Evolutionary conservation across 2,797 vertebrate genomes (phyloP), one percentile per base, ranked within the genome.

Genomic region (Myotis myotis): DNA sequence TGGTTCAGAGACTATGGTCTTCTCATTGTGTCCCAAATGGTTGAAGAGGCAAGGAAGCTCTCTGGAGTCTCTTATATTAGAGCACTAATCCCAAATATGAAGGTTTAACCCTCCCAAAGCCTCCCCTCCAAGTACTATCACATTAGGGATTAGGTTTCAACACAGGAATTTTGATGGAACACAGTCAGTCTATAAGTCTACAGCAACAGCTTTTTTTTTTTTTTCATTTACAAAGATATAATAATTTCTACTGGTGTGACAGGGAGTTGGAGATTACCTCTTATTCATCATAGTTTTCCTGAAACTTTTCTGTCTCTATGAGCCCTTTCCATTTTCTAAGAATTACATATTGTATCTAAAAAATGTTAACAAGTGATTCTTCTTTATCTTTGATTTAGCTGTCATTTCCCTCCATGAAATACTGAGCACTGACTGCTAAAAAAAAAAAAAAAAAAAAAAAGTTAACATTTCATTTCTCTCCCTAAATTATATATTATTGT

Each of bases 251-350:
- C 15, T 64, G 17, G 5, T 62, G 3, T 71, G 17, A 74, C 33
- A 62, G 30, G 16, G 4, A 88, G 6, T 47, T 79, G 11, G 5
- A 66, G 4, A 71, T 89, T 75, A 74, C 2, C n/a, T 76, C 5
- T 82, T 93, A 82, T 41, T 86, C 20, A 79, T 70, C 71, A 84
- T 38, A 75, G 72, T 91, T 92, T 94, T 28, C 57, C n/a, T 64
- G 25, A 82, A 95, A 89, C 4, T 49, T 51, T 89, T 93, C 89
- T 91, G 5, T 71, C 30, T 62, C 15, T 36, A 60, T 41, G n/a
- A 93, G 6, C 19, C 49, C 28, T 82, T 91, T 91, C 4, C 9
- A 75, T n/a, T 93, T 85, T 91, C 36, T 85, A 44, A 64, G 20
- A 88, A 87, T 93, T 83, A 86, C 57, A 92, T 36, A 38, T 60